phyloP scores from a whole-genome alignment of 2,797 vertebrate species.

The Zenarchopterus dispar region DNA sequence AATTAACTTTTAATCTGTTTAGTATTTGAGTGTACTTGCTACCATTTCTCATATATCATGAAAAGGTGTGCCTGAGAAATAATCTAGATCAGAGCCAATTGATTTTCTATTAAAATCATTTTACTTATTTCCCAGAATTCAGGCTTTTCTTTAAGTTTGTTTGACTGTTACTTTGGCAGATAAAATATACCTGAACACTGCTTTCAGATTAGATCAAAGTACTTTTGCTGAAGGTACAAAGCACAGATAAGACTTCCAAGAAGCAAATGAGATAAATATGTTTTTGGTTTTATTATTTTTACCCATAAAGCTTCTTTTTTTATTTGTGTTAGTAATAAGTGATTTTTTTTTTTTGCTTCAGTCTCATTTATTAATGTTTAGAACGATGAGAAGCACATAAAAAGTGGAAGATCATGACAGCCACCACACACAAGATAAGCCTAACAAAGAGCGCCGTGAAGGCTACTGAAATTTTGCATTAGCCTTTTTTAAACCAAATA shows the following conservation, averaged over 20 bases:
- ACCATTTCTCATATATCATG: constrained; percentile 32
- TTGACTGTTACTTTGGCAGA: constrained; percentile 36
- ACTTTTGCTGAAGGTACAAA: constrained; percentile 48
- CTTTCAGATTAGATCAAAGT: constrained; percentile 59
- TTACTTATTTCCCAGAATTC: constrained; percentile 32
- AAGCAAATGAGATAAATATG: constrained; percentile 26
- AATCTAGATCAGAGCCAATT: constrained; percentile 61
- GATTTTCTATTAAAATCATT: constrained; percentile 70
- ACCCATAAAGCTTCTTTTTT: constrained; percentile 16
- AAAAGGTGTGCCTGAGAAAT: constrained; percentile 50
- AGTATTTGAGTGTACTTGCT: background rate
- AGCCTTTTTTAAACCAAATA: constrained; percentile 38
- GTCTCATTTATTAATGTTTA: constrained; percentile 10
- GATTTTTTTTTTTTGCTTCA: background rate
- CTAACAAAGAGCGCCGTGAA: constrained; percentile 15
- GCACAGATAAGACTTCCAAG: constrained; percentile 48
- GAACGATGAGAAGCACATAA: constrained; percentile 24
- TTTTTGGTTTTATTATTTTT: background rate
- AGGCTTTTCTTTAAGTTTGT: constrained; percentile 64
- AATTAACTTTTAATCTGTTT: too few species aligned
- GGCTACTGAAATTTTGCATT: constrained; percentile 22
- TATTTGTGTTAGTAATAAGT: constrained; percentile 16
- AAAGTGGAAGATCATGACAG: constrained; percentile 15
- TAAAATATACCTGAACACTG: constrained; percentile 44
- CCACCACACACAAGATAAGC: constrained; percentile 9